A percentile compares a stretch with the other conserved stretches of the same genome.
Conservation (phyloP, 2,113 vertebrate genomes). For the Gyps fulvus region DNA sequence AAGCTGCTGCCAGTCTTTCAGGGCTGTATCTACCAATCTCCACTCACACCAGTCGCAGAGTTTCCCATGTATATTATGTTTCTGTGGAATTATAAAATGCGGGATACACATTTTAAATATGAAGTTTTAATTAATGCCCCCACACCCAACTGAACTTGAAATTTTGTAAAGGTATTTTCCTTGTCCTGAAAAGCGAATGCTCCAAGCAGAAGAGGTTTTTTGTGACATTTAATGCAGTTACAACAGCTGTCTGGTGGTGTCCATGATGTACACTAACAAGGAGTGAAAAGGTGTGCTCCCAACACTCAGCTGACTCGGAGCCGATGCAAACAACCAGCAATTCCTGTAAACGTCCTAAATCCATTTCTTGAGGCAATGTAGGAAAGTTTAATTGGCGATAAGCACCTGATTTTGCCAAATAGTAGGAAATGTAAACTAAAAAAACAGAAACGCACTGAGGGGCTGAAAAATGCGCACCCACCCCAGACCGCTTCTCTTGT, state of each 20-base stretch:
- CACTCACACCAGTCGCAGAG: neutral
- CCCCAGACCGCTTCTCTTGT: neutral
- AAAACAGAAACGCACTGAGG: neutral
- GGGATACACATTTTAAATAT: rapidly evolving
- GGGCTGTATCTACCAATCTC: neutral
- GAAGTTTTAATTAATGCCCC: neutral
- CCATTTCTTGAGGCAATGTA: neutral
- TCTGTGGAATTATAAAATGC: neutral
- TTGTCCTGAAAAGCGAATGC: neutral
- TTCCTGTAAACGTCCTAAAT: neutral
- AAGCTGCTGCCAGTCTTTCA: neutral
- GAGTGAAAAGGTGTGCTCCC: neutral
- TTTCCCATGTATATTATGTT: neutral
- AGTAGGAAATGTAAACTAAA: neutral
- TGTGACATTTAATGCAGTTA: rapidly evolving
- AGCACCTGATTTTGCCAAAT: neutral
- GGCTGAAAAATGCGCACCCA: neutral
- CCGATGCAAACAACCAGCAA: neutral
- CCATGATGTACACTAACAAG: rapidly evolving
- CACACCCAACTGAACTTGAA: rapidly evolving
- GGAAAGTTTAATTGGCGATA: neutral
- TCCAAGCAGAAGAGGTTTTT: neutral
- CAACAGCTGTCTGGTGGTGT: neutral
- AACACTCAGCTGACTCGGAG: neutral
- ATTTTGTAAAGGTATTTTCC: neutral